Percentiles rank a stretch among this genome's conserved stretches.
Conservation (phyloP, 2,888 invertebrate genomes). For the Lathronympha strigana region DNA sequence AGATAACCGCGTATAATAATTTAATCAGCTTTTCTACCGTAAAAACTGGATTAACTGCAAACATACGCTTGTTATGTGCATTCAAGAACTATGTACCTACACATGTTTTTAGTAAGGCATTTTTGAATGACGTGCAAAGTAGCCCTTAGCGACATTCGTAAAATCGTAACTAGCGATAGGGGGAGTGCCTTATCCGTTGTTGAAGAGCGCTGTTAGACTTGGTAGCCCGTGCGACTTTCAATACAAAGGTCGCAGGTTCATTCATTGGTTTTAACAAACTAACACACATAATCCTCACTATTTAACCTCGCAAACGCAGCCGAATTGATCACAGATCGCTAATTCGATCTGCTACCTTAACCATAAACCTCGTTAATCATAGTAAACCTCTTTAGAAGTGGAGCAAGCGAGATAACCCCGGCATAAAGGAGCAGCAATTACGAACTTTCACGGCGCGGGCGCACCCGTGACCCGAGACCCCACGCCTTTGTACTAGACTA, state of each 20-base stretch:
- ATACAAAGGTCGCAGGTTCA: too few relatives aligned
- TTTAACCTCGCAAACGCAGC: neutral
- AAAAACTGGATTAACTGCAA: constrained; percentile 3
- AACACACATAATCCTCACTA: too few relatives aligned
- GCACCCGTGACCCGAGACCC: constrained; percentile 29
- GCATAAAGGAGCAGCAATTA: constrained; percentile 32
- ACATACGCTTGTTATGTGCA: neutral
- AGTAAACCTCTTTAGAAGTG: constrained; percentile 6
- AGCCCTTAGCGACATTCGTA: too few relatives aligned
- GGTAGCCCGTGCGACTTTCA: too few relatives aligned
- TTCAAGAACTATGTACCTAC: neutral
- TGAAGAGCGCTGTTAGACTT: too few relatives aligned
- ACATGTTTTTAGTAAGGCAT: neutral
- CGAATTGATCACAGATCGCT: neutral
- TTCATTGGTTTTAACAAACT: too few relatives aligned
- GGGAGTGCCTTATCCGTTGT: too few relatives aligned
- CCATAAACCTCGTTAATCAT: neutral
- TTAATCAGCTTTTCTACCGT: constrained; percentile 13
- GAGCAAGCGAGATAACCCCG: constrained; percentile 24
- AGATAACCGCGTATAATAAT: constrained; percentile 1
- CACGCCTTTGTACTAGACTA: neutral
- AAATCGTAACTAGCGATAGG: too few relatives aligned
- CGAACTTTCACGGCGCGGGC: constrained; percentile 41
- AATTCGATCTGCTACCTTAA: neutral
- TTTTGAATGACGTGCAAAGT: neutral